Evolutionary conservation across 2,888 invertebrate genomes (phyloP).

Genomic region (Tyria jacobaeae): DNA sequence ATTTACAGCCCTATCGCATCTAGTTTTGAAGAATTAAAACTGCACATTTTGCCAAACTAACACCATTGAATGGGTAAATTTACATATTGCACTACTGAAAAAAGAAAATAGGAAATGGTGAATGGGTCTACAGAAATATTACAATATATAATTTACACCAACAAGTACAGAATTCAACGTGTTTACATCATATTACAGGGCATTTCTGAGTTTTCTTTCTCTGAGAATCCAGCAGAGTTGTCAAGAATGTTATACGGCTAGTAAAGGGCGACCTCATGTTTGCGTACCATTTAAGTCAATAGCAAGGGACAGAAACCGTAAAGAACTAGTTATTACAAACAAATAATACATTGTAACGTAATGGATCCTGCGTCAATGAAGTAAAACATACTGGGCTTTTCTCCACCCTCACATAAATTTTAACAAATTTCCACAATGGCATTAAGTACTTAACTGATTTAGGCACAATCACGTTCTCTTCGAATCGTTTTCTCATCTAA

Average conservation of each 20-base stretch:
- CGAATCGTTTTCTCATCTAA: constrained; percentile 48
- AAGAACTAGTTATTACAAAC: constrained; percentile 27
- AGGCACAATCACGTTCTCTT: constrained; percentile 56
- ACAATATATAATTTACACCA: constrained; percentile 23
- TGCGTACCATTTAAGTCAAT: constrained; percentile 10
- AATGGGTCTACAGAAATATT: constrained; percentile 29
- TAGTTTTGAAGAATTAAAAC: constrained; percentile 61
- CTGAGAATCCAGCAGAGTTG: constrained; percentile 18
- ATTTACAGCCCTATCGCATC: constrained; percentile 76
- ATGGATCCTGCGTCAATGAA: constrained; percentile 27
- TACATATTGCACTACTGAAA: constrained; percentile 80
- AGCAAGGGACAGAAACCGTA: constrained; percentile 17
- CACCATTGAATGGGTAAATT: constrained; percentile 73
- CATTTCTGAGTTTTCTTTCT: constrained; percentile 6
- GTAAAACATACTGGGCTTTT: constrained; percentile 30
- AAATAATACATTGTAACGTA: constrained; percentile 17
- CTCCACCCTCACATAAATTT: constrained; percentile 25
- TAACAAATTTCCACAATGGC: constrained; percentile 39
- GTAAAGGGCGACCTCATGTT: constrained; percentile 17
- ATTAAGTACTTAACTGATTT: constrained; percentile 56
- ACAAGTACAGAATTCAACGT: constrained; percentile 10
- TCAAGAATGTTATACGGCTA: constrained; percentile 29
- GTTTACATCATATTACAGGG: neutral
- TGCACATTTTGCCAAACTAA: constrained; percentile 67
- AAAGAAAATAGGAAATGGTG: constrained; percentile 30